These are phyloP conservation scores for Hylia prasina DNA, from an alignment of 2,113 vertebrate genomes.

Conservation along the genomic window DNA sequence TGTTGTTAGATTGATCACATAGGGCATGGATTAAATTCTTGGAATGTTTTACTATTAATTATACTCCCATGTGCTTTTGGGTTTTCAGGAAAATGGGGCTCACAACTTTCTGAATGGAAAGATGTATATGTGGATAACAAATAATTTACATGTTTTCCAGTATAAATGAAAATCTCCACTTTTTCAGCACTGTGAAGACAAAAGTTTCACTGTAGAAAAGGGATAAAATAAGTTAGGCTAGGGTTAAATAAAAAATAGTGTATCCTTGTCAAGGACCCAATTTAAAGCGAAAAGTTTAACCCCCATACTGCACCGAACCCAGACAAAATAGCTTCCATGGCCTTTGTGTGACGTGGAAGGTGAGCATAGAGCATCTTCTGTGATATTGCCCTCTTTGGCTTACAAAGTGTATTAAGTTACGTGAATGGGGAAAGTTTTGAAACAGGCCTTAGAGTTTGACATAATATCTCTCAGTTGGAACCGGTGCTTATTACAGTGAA, in stretches of 20 bases:
- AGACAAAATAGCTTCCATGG: constrained; percentile 49
- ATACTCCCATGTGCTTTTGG: not conserved
- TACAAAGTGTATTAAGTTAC: constrained; percentile 58
- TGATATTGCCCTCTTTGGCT: constrained; percentile 60
- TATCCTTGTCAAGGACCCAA: constrained; percentile 25
- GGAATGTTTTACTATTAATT: not conserved
- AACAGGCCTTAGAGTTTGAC: constrained; percentile 66
- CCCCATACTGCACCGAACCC: not conserved
- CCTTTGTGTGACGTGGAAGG: constrained; percentile 54
- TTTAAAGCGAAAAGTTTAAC: constrained; percentile 63
- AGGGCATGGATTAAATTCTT: not conserved
- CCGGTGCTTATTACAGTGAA: constrained; percentile 60
- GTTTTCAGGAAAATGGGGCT: not conserved
- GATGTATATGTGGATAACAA: not conserved
- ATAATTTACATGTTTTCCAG: not conserved
- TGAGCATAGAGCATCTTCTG: constrained; percentile 58
- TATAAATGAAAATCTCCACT: not conserved
- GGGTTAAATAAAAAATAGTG: constrained; percentile 44
- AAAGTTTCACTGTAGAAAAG: not conserved
- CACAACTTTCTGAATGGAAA: not conserved
- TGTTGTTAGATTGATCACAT: not conserved
- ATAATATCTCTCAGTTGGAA: constrained; percentile 70
- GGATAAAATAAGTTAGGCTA: not conserved
- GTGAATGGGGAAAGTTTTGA: constrained; percentile 66
- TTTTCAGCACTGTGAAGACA: not conserved